Conservation (phyloP, 2,113 vertebrate genomes). For the Apistogramma diplotaenia region DNA sequence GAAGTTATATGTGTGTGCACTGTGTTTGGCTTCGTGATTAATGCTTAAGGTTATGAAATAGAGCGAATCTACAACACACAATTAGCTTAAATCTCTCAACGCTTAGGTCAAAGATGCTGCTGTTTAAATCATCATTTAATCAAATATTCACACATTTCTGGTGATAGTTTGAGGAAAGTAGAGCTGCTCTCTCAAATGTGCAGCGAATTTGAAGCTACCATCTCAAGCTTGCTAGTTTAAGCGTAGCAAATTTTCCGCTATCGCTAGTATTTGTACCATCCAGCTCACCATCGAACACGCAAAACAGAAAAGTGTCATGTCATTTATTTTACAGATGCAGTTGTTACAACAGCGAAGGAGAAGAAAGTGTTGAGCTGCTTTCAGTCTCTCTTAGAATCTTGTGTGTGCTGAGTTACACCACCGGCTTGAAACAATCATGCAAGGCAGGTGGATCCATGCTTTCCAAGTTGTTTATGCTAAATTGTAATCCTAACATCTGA, state of each 20-base stretch:
- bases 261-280: not conserved
- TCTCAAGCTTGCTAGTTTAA: not conserved
- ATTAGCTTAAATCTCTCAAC: not conserved
- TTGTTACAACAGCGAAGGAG: not conserved
- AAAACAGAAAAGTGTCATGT: not conserved
- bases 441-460: not conserved
- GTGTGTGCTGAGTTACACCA: not conserved
- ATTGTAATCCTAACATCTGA: not conserved
- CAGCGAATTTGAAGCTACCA: not conserved
- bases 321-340: not conserved
- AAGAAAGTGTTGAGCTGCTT: not conserved
- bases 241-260: not conserved
- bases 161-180: too few species aligned
- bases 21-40: conserved; percentile 25
- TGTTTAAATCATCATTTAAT: not conserved
- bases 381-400: too few species aligned
- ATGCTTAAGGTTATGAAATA: not conserved
- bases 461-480: not conserved
- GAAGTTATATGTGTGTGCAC: conserved; percentile 19
- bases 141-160: not conserved
- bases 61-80: not conserved
- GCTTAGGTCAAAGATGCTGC: not conserved
- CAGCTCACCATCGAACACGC: not conserved
- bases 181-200: not conserved
- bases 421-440: not conserved